phyloP scores from a whole-genome alignment of 2,113 vertebrate genomes.

The Choloepus hoffmanni region DNA sequence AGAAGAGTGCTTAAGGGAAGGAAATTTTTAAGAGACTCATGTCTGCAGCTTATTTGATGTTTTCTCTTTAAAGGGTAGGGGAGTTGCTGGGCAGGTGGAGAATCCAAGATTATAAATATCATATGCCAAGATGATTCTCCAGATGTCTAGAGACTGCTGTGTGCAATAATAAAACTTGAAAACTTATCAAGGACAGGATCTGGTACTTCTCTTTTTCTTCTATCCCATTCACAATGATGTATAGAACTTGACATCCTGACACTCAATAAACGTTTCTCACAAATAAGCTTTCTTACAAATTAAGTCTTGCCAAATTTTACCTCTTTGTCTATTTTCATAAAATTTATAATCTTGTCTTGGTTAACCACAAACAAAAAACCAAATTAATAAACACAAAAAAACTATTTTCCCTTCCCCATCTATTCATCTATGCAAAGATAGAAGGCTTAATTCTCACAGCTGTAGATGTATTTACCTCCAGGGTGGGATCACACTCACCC shows the following conservation, averaged over 20 bases:
- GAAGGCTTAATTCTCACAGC: neutral
- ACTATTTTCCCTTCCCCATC: neutral
- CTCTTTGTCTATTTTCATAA: neutral
- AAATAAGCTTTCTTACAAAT: conserved; percentile 5
- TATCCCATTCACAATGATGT: neutral
- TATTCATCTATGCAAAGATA: neutral
- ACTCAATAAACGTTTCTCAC: neutral
- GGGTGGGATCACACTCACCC: neutral
- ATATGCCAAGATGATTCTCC: neutral
- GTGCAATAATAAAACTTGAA: neutral
- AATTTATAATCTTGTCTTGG: neutral
- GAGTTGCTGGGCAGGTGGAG: neutral
- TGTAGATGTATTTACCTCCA: neutral
- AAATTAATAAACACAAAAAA: neutral
- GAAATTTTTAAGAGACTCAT: neutral
- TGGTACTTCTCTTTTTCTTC: neutral
- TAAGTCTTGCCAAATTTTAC: neutral
- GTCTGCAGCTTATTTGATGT: conserved; percentile 6
- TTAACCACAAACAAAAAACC: neutral
- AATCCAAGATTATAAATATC: neutral
- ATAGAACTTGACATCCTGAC: neutral
- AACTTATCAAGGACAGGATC: neutral
- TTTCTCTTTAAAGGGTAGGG: neutral
- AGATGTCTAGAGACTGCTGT: neutral
- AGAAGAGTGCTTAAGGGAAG: conserved; percentile 4